phyloP scores from a whole-genome alignment of 2,888 invertebrate species.

The Endotricha flammealis region DNA sequence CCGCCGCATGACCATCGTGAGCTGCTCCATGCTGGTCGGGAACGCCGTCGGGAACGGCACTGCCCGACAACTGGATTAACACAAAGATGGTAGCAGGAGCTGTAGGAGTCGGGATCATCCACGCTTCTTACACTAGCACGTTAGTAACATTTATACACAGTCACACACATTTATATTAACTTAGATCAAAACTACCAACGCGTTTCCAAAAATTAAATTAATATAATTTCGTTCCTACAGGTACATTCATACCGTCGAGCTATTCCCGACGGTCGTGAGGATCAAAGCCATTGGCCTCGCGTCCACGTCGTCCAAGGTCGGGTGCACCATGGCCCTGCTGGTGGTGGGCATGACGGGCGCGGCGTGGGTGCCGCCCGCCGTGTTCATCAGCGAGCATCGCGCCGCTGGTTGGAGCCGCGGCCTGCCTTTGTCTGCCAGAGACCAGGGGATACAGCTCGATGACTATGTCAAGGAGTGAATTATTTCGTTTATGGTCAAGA shows the following conservation, averaged over 20 bases:
- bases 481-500: too few relatives aligned
- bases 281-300: background rate
- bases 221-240: background rate
- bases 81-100: background rate
- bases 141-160: too few relatives aligned
- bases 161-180: too few relatives aligned
- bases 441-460: background rate
- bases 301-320: background rate
- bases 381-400: background rate
- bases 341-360: background rate
- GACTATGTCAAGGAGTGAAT: background rate
- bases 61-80: background rate
- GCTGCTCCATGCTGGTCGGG: background rate
- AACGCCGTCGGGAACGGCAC: background rate
- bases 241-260: background rate
- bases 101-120: background rate
- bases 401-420: background rate
- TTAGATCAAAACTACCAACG: too few relatives aligned
- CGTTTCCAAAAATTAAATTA: too few relatives aligned
- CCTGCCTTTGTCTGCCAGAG: background rate
- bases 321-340: background rate
- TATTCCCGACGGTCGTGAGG: background rate
- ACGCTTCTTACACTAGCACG: background rate
- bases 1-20: background rate
- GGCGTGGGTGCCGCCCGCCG: background rate